These are phyloP conservation scores for mouse (Mus musculus) DNA, from an alignment of 2,113 vertebrate species.

Conservation along the genomic window DNA sequence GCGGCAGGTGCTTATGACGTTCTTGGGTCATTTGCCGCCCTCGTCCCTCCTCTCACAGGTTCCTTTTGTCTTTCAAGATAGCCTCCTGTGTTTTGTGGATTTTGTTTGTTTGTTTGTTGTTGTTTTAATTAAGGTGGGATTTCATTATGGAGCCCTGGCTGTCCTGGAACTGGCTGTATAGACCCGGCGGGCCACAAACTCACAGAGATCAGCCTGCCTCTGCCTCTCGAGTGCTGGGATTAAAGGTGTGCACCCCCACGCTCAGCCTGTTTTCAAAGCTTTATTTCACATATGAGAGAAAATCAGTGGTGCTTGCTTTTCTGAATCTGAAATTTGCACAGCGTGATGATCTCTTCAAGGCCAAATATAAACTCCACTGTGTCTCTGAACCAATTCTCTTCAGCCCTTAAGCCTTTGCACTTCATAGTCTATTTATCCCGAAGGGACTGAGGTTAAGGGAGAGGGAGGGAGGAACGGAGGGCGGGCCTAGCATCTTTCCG, in stretches of 20 bases:
- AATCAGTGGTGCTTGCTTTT: not conserved
- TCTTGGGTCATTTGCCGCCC: not conserved
- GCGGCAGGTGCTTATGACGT: not conserved
- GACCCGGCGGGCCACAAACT: not conserved
- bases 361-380: not conserved
- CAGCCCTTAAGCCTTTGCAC: not conserved
- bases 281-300: not conserved
- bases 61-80: not conserved
- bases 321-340: not conserved
- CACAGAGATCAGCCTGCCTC: not conserved
- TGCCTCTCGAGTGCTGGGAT: not conserved
- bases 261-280: not conserved
- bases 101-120: not conserved
- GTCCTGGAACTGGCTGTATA: not conserved
- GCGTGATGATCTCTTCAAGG: not conserved
- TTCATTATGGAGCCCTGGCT: not conserved
- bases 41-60: not conserved
- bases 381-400: not conserved
- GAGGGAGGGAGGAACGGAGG: not conserved
- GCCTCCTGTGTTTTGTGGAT: not conserved
- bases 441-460: too few relatives aligned
- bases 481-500: accelerated
- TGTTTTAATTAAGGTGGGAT: not conserved
- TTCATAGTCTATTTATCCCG: not conserved
- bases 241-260: not conserved